Evolutionary conservation across 2,113 vertebrate genomes (phyloP), one percentile per base, ranked within the genome.

Genomic region (Tonatia bakeri): DNA sequence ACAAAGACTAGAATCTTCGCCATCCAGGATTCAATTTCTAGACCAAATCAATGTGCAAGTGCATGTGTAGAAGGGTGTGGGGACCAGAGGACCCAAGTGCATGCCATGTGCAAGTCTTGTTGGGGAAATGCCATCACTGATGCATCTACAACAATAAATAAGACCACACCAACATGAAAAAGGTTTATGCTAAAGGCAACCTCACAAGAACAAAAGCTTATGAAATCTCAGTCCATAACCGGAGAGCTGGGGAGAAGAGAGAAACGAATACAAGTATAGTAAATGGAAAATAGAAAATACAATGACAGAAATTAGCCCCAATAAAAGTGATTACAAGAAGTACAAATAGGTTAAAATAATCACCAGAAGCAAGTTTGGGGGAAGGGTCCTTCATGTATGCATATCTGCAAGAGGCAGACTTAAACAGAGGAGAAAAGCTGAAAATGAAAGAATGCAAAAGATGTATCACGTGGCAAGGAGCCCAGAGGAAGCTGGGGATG

Each of bases 311-410:
- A 24, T 11, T 13, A 11, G 88, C 43, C 67, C 38, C 50, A n/a
- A 2, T n/a, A n/a, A 67, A 33, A 67, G 15, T 67, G 64, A n/a
- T n/a, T 67, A 67, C 64, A 67, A 67, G 61, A 11, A 40, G 43
- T 7, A 52, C 40, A 43, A 16, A 36, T 1, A n/a, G 67, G 45
- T 33, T 50, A 33, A 15, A n/a, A n/a, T n/a, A 52, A 77, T 22
- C 45, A 22, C 17, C 20, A 2, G 47, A n/a, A 20, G 73, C 20
- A 76, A 11, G 45, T 33, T 50, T 50, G 16, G 22, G n/a, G 40
- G 24, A 14, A 26, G 22, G 24, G 4, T 33, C 50, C n/a, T 20
- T 4, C 3, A 1, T 1, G 15, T 2, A 5, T 5, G 4, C n/a
- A n/a, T n/a, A n/a, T 33, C 50, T 14, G 19, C 52, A 73, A 10